phyloP scores from a whole-genome alignment of 2,888 invertebrate genomes.

The Erebia aethiops region DNA sequence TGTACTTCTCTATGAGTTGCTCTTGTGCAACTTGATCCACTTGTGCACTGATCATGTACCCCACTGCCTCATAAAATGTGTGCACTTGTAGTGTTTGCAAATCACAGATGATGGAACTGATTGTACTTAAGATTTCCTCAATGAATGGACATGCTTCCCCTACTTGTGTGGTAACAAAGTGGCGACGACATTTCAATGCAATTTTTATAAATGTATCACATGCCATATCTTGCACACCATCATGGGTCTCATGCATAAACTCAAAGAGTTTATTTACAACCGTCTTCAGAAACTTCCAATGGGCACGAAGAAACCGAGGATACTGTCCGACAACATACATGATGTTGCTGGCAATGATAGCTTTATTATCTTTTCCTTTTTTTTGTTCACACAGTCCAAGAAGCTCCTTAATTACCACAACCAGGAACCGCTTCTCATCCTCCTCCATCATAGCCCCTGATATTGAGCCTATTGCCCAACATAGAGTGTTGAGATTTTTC shows the following conservation, averaged over 20 bases:
- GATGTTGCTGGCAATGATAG: constrained; percentile 99
- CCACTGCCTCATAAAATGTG: constrained; percentile 99
- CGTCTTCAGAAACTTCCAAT: constrained; percentile 99
- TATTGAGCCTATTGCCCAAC: constrained; percentile 99
- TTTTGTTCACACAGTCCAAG: constrained; percentile 99
- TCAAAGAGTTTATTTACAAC: constrained; percentile 99
- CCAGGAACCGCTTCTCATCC: constrained; percentile 99
- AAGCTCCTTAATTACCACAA: constrained; percentile 98
- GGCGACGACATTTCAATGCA: constrained; percentile 97
- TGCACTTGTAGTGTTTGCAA: constrained; percentile 99
- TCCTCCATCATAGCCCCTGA: constrained; percentile 99
- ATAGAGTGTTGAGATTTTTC: constrained; percentile 99
- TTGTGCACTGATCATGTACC: constrained; percentile 99
- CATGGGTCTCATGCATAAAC: constrained; percentile 99
- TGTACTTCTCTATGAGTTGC: constrained; percentile 97
- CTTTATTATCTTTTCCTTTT: constrained; percentile 99
- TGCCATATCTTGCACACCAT: constrained; percentile 99
- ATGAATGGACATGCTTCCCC: constrained; percentile 99
- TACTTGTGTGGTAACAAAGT: constrained; percentile 98
- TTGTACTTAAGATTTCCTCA: constrained; percentile 97
- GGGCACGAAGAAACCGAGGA: constrained; percentile 98
- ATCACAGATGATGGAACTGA: constrained; percentile 99
- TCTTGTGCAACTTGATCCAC: constrained; percentile 95
- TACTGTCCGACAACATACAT: constrained; percentile 99
- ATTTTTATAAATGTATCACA: constrained; percentile 99